These are phyloP conservation scores for Arctia plantaginis DNA, from an alignment of 2,888 invertebrate genomes.

Conservation along the genomic window DNA sequence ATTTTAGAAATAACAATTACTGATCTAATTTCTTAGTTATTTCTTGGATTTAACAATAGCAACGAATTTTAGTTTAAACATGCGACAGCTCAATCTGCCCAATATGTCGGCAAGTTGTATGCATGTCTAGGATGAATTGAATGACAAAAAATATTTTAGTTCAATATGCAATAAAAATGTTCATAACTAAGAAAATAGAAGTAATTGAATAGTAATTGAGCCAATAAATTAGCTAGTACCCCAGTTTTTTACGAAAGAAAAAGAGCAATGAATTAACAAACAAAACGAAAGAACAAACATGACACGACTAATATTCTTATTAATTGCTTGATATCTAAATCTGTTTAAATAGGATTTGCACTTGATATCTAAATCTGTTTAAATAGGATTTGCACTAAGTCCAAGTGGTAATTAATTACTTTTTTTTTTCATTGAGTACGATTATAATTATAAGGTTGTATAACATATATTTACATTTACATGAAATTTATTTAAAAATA, in stretches of 20 bases:
- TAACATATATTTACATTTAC: constrained; percentile 43
- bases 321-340: constrained; percentile 19
- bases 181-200: not conserved
- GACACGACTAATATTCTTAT: constrained; percentile 3
- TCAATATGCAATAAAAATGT: not conserved
- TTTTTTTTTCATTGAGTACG: constrained; percentile 34
- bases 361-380: constrained; percentile 20
- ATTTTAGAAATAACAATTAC: not conserved
- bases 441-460: constrained; percentile 39
- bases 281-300: not conserved
- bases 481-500: constrained; percentile 40
- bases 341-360: constrained; percentile 15
- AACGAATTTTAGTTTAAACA: not conserved
- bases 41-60: too few relatives aligned
- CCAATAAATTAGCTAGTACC: not conserved
- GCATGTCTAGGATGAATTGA: not conserved
- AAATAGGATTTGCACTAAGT: constrained; percentile 18
- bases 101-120: not conserved
- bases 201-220: constrained; percentile 4
- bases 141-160: not conserved
- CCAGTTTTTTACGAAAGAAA: not conserved
- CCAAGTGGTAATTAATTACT: constrained; percentile 20
- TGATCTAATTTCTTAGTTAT: not conserved
- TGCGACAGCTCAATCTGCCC: not conserved
- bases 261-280: constrained; percentile 1